phyloP scores from a whole-genome alignment of 2,888 invertebrate species.

The Caenorhabditis imperialis region DNA sequence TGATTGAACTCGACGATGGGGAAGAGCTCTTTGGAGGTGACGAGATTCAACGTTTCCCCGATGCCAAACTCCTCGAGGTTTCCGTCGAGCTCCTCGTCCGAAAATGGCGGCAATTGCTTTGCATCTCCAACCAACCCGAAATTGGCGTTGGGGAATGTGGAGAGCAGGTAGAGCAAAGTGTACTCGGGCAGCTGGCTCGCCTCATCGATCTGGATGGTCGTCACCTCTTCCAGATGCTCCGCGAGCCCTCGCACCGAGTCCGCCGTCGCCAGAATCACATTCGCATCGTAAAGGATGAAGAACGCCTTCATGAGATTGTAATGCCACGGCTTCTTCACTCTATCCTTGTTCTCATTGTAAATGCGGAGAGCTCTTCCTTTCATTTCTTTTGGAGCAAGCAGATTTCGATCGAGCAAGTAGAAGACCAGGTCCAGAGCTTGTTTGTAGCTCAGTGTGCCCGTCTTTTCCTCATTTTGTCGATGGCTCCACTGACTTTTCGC shows the following conservation, averaged over 20 bases:
- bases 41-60: conserved; percentile 21
- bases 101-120: conserved; percentile 22
- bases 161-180: conserved; percentile 2
- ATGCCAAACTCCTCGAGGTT: conserved; percentile 27
- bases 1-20: conserved; percentile 1
- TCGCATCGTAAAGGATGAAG: conserved; percentile 6
- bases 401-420: too few relatives aligned
- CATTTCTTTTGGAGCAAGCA: too few relatives aligned
- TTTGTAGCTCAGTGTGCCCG: neutral
- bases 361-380: too few relatives aligned
- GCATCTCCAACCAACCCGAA: conserved; percentile 25
- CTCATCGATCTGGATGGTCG: conserved; percentile 20
- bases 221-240: neutral
- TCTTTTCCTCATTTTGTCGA: conserved; percentile 1
- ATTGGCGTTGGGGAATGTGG: neutral
- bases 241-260: neutral
- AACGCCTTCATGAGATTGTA: neutral
- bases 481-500: neutral
- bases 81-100: conserved; percentile 20
- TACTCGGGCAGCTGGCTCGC: conserved; percentile 18
- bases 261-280: conserved; percentile 20
- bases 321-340: conserved; percentile 2
- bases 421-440: too few relatives aligned
- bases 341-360: too few relatives aligned
- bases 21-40: conserved; percentile 3